phyloP scores from a whole-genome alignment of 2,888 invertebrate genomes.

The Lasioglossum marginatum region DNA sequence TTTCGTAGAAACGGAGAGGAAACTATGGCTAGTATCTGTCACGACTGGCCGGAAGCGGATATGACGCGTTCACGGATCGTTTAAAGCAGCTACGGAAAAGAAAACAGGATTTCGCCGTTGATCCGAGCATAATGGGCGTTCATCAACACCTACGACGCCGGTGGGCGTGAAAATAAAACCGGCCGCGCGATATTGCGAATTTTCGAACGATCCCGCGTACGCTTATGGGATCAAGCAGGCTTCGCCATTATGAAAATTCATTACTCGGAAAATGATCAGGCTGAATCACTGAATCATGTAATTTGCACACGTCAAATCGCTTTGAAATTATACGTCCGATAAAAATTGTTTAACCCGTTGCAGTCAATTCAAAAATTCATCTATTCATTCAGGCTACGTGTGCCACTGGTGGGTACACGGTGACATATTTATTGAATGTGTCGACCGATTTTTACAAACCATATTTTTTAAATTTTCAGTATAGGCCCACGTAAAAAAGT shows the following conservation, averaged over 20 bases:
- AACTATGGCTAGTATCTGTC: constrained; percentile 36
- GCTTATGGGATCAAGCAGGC: not conserved
- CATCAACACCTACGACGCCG: constrained; percentile 41
- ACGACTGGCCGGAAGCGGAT: constrained; percentile 67
- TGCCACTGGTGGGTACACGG: too few relatives aligned
- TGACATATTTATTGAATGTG: too few relatives aligned
- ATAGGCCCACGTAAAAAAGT: too few relatives aligned
- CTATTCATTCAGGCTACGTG: too few relatives aligned
- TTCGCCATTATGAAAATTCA: not conserved
- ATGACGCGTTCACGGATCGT: constrained; percentile 67
- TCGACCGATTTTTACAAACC: too few relatives aligned
- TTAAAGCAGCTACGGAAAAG: constrained; percentile 57
- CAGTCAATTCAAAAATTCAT: too few relatives aligned
- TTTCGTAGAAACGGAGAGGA: constrained; percentile 45
- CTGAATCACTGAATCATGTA: not conserved
- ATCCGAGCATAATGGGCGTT: constrained; percentile 49
- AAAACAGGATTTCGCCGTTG: constrained; percentile 65
- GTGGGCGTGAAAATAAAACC: constrained; percentile 30
- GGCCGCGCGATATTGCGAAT: not conserved
- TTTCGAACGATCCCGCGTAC: not conserved
- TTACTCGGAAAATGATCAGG: not conserved
- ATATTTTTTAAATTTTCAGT: too few relatives aligned
- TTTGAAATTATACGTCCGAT: not conserved
- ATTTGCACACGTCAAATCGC: not conserved
- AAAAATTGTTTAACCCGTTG: not conserved